Evolutionary conservation across 2,888 invertebrate species (phyloP), one percentile per base, ranked within the genome.

Genomic region (Charanyca ferruginea): DNA sequence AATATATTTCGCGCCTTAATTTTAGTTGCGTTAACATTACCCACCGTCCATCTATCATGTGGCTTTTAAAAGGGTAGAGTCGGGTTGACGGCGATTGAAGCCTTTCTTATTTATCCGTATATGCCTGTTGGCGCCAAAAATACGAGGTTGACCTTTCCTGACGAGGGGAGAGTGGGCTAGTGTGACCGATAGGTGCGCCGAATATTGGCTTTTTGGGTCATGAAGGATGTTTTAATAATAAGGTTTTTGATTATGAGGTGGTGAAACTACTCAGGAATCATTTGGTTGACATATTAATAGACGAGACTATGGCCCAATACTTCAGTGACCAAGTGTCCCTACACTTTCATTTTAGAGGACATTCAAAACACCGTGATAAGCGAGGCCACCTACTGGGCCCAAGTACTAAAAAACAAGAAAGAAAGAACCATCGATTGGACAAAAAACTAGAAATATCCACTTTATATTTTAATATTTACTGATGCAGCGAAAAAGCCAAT

Each of bases 11-110:
- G 22, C 67, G 58, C 80, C 79, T 85, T 86, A 88, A 87, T 89
- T 89, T 85, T 81, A 83, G 83, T 85, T 81, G 72, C 83, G 79
- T 83, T 83, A 79, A 85, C 86, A 84, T 87, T 87, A 87, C 87
- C 86, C 85, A 75, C 79, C 84, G 85, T 89, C 87, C 93, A 94
- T 94, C 93, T 93, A 94, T 95, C 94, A 94, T 93, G 88, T 85
- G 89, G 86, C 85, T 89, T 90, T 89, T 90, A 91, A 91, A 94
- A 93, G 94, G 94, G 94, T 93, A 89, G 89, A 88, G 85, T 85
- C 84, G 93, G 91, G 90, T 89, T 90, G 92, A 90, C 90, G 89
- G 87, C 89, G 90, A 90, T 91, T 89, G 91, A 92, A 90, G 92
- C 89, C 88, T 93, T 93, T 91, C 91, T 91, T 93, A 92, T 91